Evolutionary conservation across 2,113 vertebrate genomes (phyloP).

Genomic region (Synchiropus splendidus): DNA sequence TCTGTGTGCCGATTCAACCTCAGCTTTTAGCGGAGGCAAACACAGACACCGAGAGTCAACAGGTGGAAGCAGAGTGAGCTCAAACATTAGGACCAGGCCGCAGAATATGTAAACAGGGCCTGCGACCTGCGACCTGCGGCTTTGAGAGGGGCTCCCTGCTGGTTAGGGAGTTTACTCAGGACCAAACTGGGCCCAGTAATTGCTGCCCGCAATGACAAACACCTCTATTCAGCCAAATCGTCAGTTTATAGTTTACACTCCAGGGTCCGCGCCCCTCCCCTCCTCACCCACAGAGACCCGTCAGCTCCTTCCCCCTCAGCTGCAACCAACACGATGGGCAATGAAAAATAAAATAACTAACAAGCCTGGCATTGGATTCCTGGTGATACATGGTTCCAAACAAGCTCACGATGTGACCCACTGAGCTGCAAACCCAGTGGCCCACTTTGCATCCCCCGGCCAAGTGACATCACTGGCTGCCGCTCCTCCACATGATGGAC

Average conservation of each 20-base stretch:
- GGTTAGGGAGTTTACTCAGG: constrained; percentile 52
- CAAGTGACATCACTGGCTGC: too few species aligned
- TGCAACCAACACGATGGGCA: constrained; percentile 8
- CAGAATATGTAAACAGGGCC: constrained; percentile 34
- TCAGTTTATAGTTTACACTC: constrained; percentile 40
- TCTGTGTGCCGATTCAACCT: constrained; percentile 3
- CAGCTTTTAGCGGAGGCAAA: constrained; percentile 31
- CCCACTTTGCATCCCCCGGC: constrained; percentile 35
- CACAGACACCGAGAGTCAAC: constrained; percentile 37
- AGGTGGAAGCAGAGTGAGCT: constrained; percentile 43
- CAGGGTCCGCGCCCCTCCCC: constrained; percentile 6
- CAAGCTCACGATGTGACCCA: too few species aligned
- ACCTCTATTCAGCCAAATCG: constrained; percentile 52
- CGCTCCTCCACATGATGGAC: constrained; percentile 2
- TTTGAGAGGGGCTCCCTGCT: constrained; percentile 42
- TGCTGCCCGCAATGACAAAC: constrained; percentile 54
- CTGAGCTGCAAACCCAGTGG: constrained; percentile 28
- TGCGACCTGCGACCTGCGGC: constrained; percentile 2
- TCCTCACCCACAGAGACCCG: constrained; percentile 23
- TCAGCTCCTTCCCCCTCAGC: constrained; percentile 29
- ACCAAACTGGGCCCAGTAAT: constrained; percentile 37
- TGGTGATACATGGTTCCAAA: constrained; percentile 19
- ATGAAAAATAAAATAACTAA: constrained; percentile 22
- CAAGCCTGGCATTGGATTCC: constrained; percentile 25
- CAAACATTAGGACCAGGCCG: constrained; percentile 36